Base-by-base conservation (phyloP, 2,113 vertebrate species). In the Gymnorhina tibicen region DNA sequence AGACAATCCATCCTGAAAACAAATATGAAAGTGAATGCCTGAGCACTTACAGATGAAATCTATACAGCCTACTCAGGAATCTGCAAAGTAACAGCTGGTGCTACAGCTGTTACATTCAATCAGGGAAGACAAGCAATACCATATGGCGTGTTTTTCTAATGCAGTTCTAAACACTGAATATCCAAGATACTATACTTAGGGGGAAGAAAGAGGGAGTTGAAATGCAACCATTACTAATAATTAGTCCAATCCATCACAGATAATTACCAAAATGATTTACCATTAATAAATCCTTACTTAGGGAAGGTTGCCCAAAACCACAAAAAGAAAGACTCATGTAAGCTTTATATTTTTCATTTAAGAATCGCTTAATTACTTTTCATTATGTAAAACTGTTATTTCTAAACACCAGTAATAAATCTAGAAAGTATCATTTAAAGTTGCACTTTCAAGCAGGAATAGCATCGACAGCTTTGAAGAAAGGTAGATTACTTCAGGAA, bases 1-100 rank as follows among this genome's bases (percentile, higher is more conserved):
- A 91, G 85, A 55, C 37, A 92, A 86, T 85, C 68, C 55, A 46
- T 18, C 21, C 41, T 53, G 59, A 56, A 91, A 92, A 76, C 30
- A 90, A 91, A 69, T 39, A 72, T 42, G 58, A 75, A 85, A 78
- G 73, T 60, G 66, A 87, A 94, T 53, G 76, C n/a, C 73, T 82
- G 74, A 79, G 58, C 70, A 85, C 62, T 93, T 82, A 47, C 42
- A 91, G 58, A 94, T 35, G 42, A 94, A 94, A 87, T 83, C 74
- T 82, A 52, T 72, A 73, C 27, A 60, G 44, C 53, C 67, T 89
- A 37, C 91, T 83, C 58, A 58, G 79, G 81, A 96, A 91, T 87
- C 87, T 73, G 87, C 52, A 79, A 60, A 85, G 50, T 73, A 91
- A 91, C 95, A 96, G 89, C 91, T 96, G 96, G 91, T 46, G 53